Base-by-base conservation (phyloP, 2,888 invertebrate species). In the Hydraecia micacea region DNA sequence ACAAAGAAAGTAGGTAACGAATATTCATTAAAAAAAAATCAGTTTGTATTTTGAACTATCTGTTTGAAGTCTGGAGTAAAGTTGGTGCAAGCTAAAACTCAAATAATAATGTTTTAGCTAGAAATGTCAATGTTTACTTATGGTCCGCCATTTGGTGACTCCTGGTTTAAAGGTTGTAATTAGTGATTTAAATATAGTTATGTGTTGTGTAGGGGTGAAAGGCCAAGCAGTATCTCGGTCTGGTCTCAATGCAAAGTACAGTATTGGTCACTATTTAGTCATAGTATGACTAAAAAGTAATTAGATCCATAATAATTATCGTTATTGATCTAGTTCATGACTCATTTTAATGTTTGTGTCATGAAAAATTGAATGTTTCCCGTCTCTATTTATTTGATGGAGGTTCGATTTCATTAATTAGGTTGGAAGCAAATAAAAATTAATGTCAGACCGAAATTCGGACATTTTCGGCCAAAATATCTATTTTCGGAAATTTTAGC, bases 181-280 rank as follows among this genome's bases (percentile, higher is more conserved):
- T 62, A 69, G 3, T 0, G 25, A 46, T 68, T 49, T 76, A 36
- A 32, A 42, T 63, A 55, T 49, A 18, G 21, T 42, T 52, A 1
- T 21, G 5, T n/a, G 18, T 28, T 28, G 2, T 65, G 25, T 36
- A 15, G 55, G 55, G 75, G 86, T 85, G 74, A 82, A 85, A 81
- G 85, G 32, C 55, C 81, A 82, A n/a, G 62, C 28, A 21, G 13
- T 85, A 70, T 73, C 42, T 65, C n/a, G 4, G 36, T 25, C 42
- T 72, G 67, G 46, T 49, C n/a, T 65, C 39, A n/a, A 55, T 71
- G 62, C n/a, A 85, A 73, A 60, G 66, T 81, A 42, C 80, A 69
- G 11, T 62, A n/a, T 13, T n/a, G 13, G 21, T 52, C 25, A 52
- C 42, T 39, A 28, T 79, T 66, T 65, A 42, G 42, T 85, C 55